Base-by-base conservation (phyloP, 2,888 invertebrate genomes). In the Automeris io region DNA sequence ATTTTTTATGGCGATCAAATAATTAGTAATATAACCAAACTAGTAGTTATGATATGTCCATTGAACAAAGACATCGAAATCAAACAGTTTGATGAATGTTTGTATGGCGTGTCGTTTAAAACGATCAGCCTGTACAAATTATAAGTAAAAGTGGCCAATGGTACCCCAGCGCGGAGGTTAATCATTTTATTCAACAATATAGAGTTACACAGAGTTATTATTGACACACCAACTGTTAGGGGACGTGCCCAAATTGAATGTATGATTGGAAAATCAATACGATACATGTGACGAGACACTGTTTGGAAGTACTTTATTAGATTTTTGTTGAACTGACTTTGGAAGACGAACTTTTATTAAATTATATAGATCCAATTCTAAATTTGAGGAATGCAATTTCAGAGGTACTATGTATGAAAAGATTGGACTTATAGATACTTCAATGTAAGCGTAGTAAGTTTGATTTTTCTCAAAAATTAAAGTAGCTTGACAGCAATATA, bases 181-280 rank as follows among this genome's bases (percentile, higher is more conserved):
- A 85, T 85, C 80, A 82, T 83, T 83, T 82, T 74, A 85, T 83
- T 79, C 80, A 79, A 73, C 77, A 71, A 73, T 82, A 71, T 81
- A 74, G 73, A 49, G 74, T 83, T 80, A 80, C 76, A 48, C 59
- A 49, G 69, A 72, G 77, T 81, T 80, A 81, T 80, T 83, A 82
- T 79, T 81, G 82, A 82, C 77, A 72, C 54, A 66, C 77, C 80
- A 81, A 82, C 74, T 82, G 81, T 71, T 65, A 57, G 52, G 75
- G 78, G 76, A 66, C 47, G 42, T 47, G 48, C 51, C 56, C 57
- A 62, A 69, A 76, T 72, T 69, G 64, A 67, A 70, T 66, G 64
- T 70, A 60, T 73, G 72, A 78, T 73, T 70, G 65, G 61, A 69
- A 79, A 79, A 81, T 81, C 75, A 63, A 81, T 77, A 72, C 36